phyloP scores from a whole-genome alignment of 2,888 invertebrate genomes.

The Pterostichus niger region DNA sequence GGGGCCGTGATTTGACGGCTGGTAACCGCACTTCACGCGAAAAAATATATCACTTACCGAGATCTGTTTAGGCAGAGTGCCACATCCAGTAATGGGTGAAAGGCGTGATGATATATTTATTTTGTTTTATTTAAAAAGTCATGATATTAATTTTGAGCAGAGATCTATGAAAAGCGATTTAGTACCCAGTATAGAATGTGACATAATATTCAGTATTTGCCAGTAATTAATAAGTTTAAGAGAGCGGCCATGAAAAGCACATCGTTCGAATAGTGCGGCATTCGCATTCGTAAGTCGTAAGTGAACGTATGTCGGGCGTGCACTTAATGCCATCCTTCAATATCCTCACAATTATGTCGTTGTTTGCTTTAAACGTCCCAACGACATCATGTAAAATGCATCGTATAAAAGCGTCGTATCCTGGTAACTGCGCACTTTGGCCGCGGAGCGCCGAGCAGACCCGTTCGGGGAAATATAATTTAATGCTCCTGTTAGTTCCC shows the following conservation, averaged over 20 bases:
- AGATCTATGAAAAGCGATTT: too few species aligned
- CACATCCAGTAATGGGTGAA: too few species aligned
- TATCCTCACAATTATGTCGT: constrained; percentile 45
- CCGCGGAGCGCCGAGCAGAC: not conserved
- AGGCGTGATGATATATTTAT: too few species aligned
- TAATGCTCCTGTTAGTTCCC: constrained; percentile 48
- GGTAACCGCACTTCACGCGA: too few species aligned
- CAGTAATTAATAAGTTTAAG: constrained; percentile 36
- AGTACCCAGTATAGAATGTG: too few species aligned
- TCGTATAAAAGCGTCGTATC: constrained; percentile 58
- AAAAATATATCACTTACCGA: too few species aligned
- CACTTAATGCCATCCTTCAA: constrained; percentile 37
- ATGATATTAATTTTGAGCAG: too few species aligned
- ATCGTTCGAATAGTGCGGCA: not conserved
- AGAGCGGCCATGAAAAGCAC: not conserved
- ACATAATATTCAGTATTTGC: not conserved
- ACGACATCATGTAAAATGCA: constrained; percentile 60
- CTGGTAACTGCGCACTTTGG: constrained; percentile 39
- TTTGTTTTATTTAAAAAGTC: too few species aligned
- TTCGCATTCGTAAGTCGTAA: not conserved
- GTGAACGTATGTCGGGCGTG: not conserved
- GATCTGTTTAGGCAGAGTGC: too few species aligned
- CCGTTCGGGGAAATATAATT: constrained; percentile 51
- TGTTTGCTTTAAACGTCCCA: constrained; percentile 43
- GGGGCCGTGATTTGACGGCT: too few species aligned